phyloP scores from a whole-genome alignment of 2,888 invertebrate species.

The Malthinus seriepunctatus region DNA sequence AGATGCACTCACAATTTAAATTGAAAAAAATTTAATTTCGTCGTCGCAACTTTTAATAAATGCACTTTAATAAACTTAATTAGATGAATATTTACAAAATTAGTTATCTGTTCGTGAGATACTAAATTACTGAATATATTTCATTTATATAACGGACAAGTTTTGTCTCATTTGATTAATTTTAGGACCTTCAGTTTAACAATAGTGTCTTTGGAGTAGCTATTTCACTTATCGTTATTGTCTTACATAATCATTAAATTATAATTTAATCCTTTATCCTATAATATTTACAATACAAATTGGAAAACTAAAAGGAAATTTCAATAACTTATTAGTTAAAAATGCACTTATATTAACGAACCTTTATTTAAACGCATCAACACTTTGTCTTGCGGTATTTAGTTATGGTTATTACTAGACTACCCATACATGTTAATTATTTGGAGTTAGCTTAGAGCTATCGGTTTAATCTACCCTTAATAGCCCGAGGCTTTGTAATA shows the following conservation, averaged over 20 bases:
- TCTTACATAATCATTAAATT: constrained; percentile 5
- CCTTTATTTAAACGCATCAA: constrained; percentile 18
- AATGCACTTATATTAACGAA: constrained; percentile 9
- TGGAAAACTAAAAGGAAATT: no score
- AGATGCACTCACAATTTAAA: no score
- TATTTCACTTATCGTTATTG: constrained; percentile 6
- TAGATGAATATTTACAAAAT: neutral
- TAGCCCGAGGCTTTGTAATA: constrained; percentile 14
- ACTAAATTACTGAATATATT: neutral
- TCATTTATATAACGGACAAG: constrained; percentile 3
- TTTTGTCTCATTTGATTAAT: constrained; percentile 6
- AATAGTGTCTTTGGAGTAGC: constrained; percentile 1
- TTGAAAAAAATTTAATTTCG: no score
- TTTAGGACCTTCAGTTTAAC: neutral
- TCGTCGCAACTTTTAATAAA: no score
- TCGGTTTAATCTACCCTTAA: constrained; percentile 22
- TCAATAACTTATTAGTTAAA: no score
- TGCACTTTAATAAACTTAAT: neutral
- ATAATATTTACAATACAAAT: neutral
- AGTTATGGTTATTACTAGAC: constrained; percentile 24
- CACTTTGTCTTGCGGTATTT: constrained; percentile 25
- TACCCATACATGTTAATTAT: constrained; percentile 25
- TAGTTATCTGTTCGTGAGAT: constrained; percentile 1
- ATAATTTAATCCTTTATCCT: constrained; percentile 4
- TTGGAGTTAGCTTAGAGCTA: constrained; percentile 25